Base-by-base conservation (phyloP, 2,888 invertebrate species). In the Theodoxus fluviatilis region DNA sequence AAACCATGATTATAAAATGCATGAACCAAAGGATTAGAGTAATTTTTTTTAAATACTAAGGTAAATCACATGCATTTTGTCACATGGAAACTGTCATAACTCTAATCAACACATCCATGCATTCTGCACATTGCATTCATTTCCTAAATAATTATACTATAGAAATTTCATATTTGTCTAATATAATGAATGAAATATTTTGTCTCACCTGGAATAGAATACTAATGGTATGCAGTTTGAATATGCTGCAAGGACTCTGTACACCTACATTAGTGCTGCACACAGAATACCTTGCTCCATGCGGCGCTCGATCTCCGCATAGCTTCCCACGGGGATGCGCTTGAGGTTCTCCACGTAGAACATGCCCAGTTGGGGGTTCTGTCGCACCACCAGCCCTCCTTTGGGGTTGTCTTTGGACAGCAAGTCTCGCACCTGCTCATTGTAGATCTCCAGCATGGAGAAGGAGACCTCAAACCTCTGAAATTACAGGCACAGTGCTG, bases 401-500 rank as follows among this genome's bases (percentile, higher is more conserved):
- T 87, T 87, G 4, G 85, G 86, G 71, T 83, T 83, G 69, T 86
- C 86, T 71, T 85, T 85, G 22, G 83, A 82, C 38, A 87, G 77
- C 47, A 87, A 76, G 77, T 87, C 87, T 37, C 86, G 78, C 9
- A 87, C 87, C 75, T 87, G 85, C 77, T 87, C 87, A 78, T 87
- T 87, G 81, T 87, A 87, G 68, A 87, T 87, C 75, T 87, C 87
- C 79, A 87, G 74, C 87, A 87, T 87, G 49, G 87, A 87, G 74
- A 87, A 86, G 12, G 85, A 81, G 18, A 87, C 86, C 75, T 87
- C 86, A 75, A 80, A 87, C 31, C 86, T 79, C 85, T 86, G 78
- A 0, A 75, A 74, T 47, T 52, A 61, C n/a, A n/a, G n/a, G n/a
- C n/a, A n/a, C n/a, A n/a, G n/a, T n/a, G n/a, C n/a, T n/a, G n/a